Conservation (phyloP, 2,888 invertebrate species). For the Meteorus cinctellus region DNA sequence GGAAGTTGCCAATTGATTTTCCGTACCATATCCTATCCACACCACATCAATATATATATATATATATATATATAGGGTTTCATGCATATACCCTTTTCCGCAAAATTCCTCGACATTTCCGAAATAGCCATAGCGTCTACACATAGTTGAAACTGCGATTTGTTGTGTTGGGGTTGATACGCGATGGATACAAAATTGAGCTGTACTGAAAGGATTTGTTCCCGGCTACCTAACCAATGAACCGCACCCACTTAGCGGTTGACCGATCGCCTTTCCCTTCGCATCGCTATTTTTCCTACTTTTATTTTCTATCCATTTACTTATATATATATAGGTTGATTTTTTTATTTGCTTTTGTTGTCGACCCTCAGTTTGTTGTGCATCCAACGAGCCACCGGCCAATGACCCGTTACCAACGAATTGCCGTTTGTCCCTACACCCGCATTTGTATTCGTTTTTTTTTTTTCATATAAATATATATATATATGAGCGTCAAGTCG, state of each 20-base stretch:
- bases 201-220: constrained; percentile 34
- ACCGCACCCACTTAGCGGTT: constrained; percentile 42
- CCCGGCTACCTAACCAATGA: constrained; percentile 33
- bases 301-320: neutral
- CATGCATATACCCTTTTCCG: neutral
- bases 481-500: constrained; percentile 26
- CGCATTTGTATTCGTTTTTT: constrained; percentile 11
- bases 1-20: constrained; percentile 56
- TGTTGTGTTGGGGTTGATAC: constrained; percentile 42
- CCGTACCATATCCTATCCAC: constrained; percentile 48
- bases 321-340: neutral
- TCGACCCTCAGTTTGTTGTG: constrained; percentile 10
- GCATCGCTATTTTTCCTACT: constrained; percentile 19
- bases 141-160: constrained; percentile 48
- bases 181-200: constrained; percentile 54
- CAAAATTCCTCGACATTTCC: constrained; percentile 47
- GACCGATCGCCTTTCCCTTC: constrained; percentile 37
- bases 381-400: constrained; percentile 25
- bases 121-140: constrained; percentile 47
- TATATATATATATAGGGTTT: neutral
- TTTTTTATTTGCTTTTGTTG: neutral
- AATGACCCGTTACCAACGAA: constrained; percentile 40
- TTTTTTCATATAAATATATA: neutral
- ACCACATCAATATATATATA: constrained; percentile 19
- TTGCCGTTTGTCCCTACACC: constrained; percentile 15